Evolutionary conservation across 2,888 invertebrate species (phyloP), one percentile per base, ranked within the genome.

Genomic region (Hirtodrosophila confusa): DNA sequence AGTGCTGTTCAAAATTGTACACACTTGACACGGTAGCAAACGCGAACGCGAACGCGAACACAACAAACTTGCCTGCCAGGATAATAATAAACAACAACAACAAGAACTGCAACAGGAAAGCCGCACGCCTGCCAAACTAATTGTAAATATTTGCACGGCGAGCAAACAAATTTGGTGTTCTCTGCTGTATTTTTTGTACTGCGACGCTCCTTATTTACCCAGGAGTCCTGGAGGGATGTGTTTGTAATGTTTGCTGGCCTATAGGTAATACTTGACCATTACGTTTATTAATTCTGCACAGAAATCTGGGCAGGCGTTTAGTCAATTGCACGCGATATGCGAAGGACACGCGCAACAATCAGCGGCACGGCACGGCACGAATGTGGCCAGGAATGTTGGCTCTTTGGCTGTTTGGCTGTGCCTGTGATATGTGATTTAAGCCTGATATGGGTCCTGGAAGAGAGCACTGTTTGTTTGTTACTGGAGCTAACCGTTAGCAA

Each of bases 101-200:
- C 43, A 57, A 33, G 24, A 51, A 74, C 54, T 54, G 53, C 69
- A 64, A 65, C 47, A 55, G 50, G 57, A 66, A 57, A 50, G 43
- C 60, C 69, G 48, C 72, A 60, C 69, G 58, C 61, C 62, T 56
- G 54, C 51, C 71, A 69, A 68, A 71, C 77, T 69, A 78, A 78
- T 78, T 77, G 75, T 60, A 78, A 78, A 78, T 78, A 75, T 78
- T 78, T 78, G 77, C 70, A 50, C 58, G 53, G 56, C 50, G 58
- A 35, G 50, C 67, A 67, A 75, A 75, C 75, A 71, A 71, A 74
- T 64, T 73, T 73, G 45, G 45, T 49, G 47, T 51, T 48, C 55
- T 43, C 3, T 57, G 56, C 43, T 60, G 36, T 31, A 31, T 41
- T 47, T 39, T 31, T 49, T 29, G 9, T 39, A 17, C 17, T 17